Evolutionary conservation across 2,888 invertebrate species (phyloP), one percentile per base, ranked within the genome.

Genomic region (Caenorhabditis zanzibari): DNA sequence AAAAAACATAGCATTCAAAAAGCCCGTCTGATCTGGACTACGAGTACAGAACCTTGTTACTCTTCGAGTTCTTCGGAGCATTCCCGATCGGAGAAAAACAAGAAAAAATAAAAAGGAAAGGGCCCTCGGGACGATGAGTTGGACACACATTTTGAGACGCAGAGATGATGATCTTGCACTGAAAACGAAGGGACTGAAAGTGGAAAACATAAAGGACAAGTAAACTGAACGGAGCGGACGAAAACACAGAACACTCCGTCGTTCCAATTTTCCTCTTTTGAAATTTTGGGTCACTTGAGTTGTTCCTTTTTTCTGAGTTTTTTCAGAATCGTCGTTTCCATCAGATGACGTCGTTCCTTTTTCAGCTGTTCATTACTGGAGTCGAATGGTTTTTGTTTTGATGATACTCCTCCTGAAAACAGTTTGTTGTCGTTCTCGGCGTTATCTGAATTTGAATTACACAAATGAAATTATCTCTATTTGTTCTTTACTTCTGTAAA

Each of bases 131-230:
- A 49, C 26, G 52, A 47, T 58, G 66, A 58, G 54, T 41, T 32
- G 49, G 64, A 73, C 24, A 22, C 24, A n/a, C n/a, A 54, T 14
- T 38, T 26, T 44, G 77, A 77, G 77, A 77, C 61, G 54, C 61
- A 77, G 77, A 69, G 76, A 61, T 24, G 52, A 52, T 38, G 49
- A 16, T 49, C 28, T 59, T 69, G 74, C 64, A 66, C 74, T 74
- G 74, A 14, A n/a, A n/a, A n/a, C n/a, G n/a, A n/a, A n/a, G 44
- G 19, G 54, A 38, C 59, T 69, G 61, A 76, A 76, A 76, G 77
- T 77, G 77, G 77, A 77, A 77, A 77, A 77, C 77, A 77, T 38
- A 77, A 77, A 77, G 77, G 59, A 22, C 77, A 69, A 54, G 77
- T 44, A 77, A 77, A 77, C 77, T 77, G 77, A 77, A 69, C 63